Percentiles rank a stretch among this genome's conserved stretches.
Conservation (phyloP, 2,888 invertebrate genomes). For the Melinaea marsaeus region DNA sequence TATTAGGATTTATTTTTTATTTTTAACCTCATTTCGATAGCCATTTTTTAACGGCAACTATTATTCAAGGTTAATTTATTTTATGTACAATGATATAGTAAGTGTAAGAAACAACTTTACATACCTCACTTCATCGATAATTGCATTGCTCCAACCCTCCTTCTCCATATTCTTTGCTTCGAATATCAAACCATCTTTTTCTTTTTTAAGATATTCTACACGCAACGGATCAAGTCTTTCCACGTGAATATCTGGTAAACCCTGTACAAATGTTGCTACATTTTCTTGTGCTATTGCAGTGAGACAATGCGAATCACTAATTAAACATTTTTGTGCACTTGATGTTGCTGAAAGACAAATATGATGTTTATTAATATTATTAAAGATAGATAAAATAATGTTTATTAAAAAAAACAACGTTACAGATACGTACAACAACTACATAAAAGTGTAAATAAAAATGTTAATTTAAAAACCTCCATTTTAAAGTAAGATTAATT, state of each 20-base stretch:
- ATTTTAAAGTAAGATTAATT: too few species aligned
- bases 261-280: constrained; percentile 24
- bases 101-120: background rate
- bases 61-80: too few species aligned
- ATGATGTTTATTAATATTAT: too few species aligned
- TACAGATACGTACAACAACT: too few species aligned
- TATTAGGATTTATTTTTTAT: background rate
- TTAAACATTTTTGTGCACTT: background rate
- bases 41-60: background rate
- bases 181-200: constrained; percentile 50
- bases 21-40: background rate
- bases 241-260: constrained; percentile 47
- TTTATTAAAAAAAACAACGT: too few species aligned
- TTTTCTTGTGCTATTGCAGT: constrained; percentile 1
- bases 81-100: too few species aligned
- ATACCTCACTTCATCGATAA: constrained; percentile 22
- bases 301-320: background rate
- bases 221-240: constrained; percentile 48
- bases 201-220: constrained; percentile 28
- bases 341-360: background rate
- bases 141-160: constrained; percentile 21
- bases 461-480: too few species aligned
- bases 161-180: constrained; percentile 38
- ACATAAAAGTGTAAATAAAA: too few species aligned
- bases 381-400: background rate